These are phyloP conservation scores for Sarcophaga subvicina DNA, from an alignment of 2,888 invertebrate genomes.

Conservation along the genomic window DNA sequence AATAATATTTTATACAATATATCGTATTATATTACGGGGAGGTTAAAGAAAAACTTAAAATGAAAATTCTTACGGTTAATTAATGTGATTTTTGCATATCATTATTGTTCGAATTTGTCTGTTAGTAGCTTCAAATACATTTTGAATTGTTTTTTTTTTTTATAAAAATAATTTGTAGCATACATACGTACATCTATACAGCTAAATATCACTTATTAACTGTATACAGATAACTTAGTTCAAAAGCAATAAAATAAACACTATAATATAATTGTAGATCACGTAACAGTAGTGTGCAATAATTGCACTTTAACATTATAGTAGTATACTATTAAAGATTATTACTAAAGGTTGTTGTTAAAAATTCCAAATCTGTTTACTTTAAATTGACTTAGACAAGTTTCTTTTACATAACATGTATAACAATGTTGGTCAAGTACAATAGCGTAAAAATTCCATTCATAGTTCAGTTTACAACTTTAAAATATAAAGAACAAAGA, in stretches of 20 bases:
- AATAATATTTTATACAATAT: no score
- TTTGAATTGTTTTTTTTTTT: no score
- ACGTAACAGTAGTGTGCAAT: constrained; percentile 46
- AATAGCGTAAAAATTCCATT: neutral
- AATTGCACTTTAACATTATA: constrained; percentile 34
- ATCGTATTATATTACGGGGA: no score
- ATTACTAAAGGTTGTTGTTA: neutral
- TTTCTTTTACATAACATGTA: constrained; percentile 4
- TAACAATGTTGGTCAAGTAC: constrained; percentile 38
- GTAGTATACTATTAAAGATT: neutral
- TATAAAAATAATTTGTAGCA: no score
- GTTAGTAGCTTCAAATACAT: no score
- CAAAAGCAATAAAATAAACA: neutral
- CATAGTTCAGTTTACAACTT: no score
- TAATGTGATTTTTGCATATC: neutral
- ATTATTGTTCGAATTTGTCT: no score
- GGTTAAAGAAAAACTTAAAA: no score
- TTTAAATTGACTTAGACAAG: neutral
- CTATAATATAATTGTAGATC: constrained; percentile 53
- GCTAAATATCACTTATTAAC: no score
- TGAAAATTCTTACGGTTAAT: neutral
- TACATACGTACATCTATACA: no score
- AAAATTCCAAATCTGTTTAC: constrained; percentile 2
- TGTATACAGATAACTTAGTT: neutral
- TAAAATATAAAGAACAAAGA: no score